Evolutionary conservation across 2,113 vertebrate species (phyloP), one percentile per base, ranked within the genome.

Genomic region (Osmerus mordax): DNA sequence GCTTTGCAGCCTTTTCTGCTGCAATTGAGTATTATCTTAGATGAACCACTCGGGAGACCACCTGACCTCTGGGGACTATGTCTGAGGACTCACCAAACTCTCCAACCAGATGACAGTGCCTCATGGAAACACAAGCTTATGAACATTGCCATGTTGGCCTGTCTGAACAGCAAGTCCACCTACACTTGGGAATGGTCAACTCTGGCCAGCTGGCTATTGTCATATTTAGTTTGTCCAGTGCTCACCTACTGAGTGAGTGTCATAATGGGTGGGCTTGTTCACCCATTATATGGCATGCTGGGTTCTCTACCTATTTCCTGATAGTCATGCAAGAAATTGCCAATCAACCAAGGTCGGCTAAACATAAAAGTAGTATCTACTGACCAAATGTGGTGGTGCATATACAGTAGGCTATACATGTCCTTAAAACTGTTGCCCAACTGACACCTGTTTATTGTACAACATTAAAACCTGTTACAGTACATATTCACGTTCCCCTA

Each of bases 1-100:
- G 96, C 15, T 99, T 99, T 41, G 96, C 96, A 3, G 97, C 96
- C 0, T 99, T 99, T 84, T 99, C 97, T 0, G 96, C 96, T 1
- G 97, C 94, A 0, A 98, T 99, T 0, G 94, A 99, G 83, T 98
- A 99, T 82, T 98, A 99, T 73, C 87, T 98, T 0, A 88, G 96
- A 67, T 98, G 93, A 94, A 69, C 12, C 5, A 16, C 58, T 4
- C 15, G 23, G 23, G 21, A 13, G 41, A 11, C 41, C 64, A 11
- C 41, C 64, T 65, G 41, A 13, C 52, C 3, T 65, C n/a, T 58
- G 52, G 19, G 62, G 13, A 74, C 58, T 41, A 13, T 63, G 63
- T 15, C 51, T 21, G 11, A 19, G 29, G 14, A 12, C 32, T 63
- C 11, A 15, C 32, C 72, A 32, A 47, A 9, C 55, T 67, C 47